Evolutionary conservation across 2,888 invertebrate species (phyloP), one percentile per base, ranked within the genome.

Genomic region (Galeruca laticollis): DNA sequence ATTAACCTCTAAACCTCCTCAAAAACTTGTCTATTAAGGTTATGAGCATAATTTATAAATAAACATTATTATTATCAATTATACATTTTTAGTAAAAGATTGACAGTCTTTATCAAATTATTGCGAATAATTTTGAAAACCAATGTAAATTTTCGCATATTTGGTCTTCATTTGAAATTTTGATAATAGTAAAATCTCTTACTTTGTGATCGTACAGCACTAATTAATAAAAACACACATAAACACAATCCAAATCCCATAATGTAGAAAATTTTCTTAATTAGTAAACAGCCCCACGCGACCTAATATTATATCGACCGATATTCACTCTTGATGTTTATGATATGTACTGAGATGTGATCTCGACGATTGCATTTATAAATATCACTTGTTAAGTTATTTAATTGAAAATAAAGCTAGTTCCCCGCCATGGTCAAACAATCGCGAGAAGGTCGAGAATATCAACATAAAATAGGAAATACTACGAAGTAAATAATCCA

Each of bases 391-490:
- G n/a, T 51, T 51, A 60, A 65, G 68, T 68, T 68, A 64, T 65
- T 67, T 60, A 66, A 66, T 56, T 59, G 59, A 68, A 65, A 56
- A 71, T 71, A 65, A 62, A 37, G 64, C 60, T 71, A 61, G 57
- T 65, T 61, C 67, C 71, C 71, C 71, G 65, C 71, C 68, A 71
- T 68, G 49, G 68, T 71, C 51, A 64, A 68, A 68, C 57, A 65
- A 65, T 65, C 71, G 65, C 35, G 35, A 59, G 71, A 71, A 71
- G 71, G 71, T 71, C 71, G 64, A 59, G 60, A 37, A 47, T 49
- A 57, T 66, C 60, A 57, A 59, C 49, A 65, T 47, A 52, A 66
- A 49, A 65, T 57, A 15, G 65, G 56, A 70, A 70, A 62, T 51
- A 49, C 40, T 66, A 49, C 35, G 62, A 52, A 20, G 57, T 18